Base-by-base conservation (phyloP, 2,797 vertebrate species). In the Pipistrellus pygmaeus region DNA sequence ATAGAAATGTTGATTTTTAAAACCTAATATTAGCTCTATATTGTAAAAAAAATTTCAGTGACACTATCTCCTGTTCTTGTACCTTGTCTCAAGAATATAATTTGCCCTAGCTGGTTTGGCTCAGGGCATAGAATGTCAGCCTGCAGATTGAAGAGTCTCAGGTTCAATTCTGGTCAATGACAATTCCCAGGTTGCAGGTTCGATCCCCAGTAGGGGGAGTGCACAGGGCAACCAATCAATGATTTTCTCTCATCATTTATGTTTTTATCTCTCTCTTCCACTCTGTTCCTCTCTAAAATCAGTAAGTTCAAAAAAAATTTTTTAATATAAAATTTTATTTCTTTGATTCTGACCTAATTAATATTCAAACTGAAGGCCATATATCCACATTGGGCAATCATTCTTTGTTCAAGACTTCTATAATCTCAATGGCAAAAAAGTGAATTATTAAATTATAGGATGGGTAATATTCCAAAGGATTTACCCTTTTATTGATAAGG, bases 1-100 rank as follows among this genome's bases (percentile, higher is more conserved):
- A 77, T 2, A 88, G 76, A 95, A 96, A 93, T 68, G 21, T 10
- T 30, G 9, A 72, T 38, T 90, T 94, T 72, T 71, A 27, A 95
- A 95, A 90, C 7, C 77, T 87, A 87, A 44, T 0, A 88, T 73
- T 85, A 92, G 21, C 6, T 93, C 14, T 76, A 30, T 13, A 20
- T 25, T 14, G 13, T 44, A 35, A 71, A 89, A n/a, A 95, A 78
- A 75, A 93, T 21, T 81, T 77, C 44, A 38, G 41, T 38, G 32
- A 51, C 4, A 77, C 11, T 14, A 44, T 62, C 55, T 55, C 20
- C 44, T 71, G 5, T 55, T 73, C 44, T 69, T 75, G 2, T n/a
- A 77, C 10, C 18, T 51, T 85, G 4, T 18, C 41, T 77, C 38
- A 83, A 88, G 30, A 80, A 73, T 18, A 76, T 68, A 90, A 55